These are phyloP conservation scores for Streblospio benedicti DNA, from an alignment of 1,140 invertebrate genomes.

Conservation along the genomic window DNA sequence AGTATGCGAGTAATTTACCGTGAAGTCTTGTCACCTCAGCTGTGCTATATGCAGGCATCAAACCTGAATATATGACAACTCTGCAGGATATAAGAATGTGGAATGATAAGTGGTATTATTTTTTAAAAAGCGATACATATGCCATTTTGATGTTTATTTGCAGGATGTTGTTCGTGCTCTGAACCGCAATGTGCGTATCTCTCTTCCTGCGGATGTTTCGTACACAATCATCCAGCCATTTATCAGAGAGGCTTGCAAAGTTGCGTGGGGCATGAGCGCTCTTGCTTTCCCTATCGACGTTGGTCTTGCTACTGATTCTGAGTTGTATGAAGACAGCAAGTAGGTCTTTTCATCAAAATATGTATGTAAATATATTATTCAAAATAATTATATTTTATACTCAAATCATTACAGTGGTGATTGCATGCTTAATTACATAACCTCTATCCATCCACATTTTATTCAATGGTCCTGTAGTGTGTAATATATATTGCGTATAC, in stretches of 20 bases:
- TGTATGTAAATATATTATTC: neutral
- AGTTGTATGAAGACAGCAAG: conserved; percentile 45
- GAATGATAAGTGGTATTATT: neutral
- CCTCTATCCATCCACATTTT: neutral
- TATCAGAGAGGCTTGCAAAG: conserved; percentile 42
- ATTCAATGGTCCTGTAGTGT: too few species aligned
- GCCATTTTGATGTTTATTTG: conserved; percentile 6
- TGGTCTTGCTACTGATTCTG: conserved; percentile 38
- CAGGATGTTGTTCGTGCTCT: conserved; percentile 43
- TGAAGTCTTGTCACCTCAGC: neutral
- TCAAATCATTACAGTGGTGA: too few species aligned
- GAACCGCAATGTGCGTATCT: conserved; percentile 40
- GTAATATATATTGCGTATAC: too few species aligned
- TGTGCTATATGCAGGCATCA: too few species aligned
- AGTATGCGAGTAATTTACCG: neutral
- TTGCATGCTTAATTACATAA: too few species aligned
- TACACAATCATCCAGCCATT: conserved; percentile 42
- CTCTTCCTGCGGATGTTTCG: conserved; percentile 35
- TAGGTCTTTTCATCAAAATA: conserved; percentile 21
- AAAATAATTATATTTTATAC: too few species aligned
- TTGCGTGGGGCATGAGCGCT: conserved; percentile 45
- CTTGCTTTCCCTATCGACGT: conserved; percentile 44
- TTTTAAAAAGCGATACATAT: neutral
- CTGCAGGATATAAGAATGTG: too few species aligned
- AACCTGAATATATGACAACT: too few species aligned